These are phyloP conservation scores for Tetrapedia diversipes DNA, from an alignment of 2,888 invertebrate species.

Conservation along the genomic window DNA sequence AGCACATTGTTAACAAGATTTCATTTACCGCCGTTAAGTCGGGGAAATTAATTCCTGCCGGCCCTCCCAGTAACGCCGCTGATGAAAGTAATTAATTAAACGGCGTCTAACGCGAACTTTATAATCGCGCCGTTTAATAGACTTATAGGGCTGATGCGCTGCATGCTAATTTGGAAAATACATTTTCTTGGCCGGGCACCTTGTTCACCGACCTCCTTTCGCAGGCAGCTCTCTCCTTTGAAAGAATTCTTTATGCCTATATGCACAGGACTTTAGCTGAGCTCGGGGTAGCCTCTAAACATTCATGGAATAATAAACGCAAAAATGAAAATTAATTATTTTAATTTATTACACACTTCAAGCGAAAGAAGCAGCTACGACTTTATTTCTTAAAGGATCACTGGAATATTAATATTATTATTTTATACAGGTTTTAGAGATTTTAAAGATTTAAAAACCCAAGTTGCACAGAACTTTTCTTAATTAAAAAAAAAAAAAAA, in stretches of 20 bases:
- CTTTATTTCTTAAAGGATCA: too few relatives aligned
- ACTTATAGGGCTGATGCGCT: constrained; percentile 55
- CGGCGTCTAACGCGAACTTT: constrained; percentile 61
- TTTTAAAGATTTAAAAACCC: too few relatives aligned
- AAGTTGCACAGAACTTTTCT: too few relatives aligned
- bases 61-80: constrained; percentile 44
- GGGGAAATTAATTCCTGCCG: constrained; percentile 55
- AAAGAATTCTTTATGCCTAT: background rate
- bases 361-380: too few relatives aligned
- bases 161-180: constrained; percentile 58
- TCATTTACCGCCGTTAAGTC: constrained; percentile 51
- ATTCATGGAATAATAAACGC: too few relatives aligned
- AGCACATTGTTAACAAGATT: constrained; percentile 61
- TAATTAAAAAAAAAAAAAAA: too few relatives aligned
- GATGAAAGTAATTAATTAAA: constrained; percentile 64
- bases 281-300: background rate
- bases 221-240: too few relatives aligned
- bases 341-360: too few relatives aligned
- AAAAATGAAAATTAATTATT: too few relatives aligned
- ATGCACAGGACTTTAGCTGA: background rate
- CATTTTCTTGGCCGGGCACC: constrained; percentile 24
- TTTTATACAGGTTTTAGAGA: too few relatives aligned
- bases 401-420: too few relatives aligned
- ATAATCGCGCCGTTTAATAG: constrained; percentile 66
- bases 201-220: background rate